Evolutionary conservation across 1,140 invertebrate species (phyloP).

Genomic region (Helicoverpa zea): DNA sequence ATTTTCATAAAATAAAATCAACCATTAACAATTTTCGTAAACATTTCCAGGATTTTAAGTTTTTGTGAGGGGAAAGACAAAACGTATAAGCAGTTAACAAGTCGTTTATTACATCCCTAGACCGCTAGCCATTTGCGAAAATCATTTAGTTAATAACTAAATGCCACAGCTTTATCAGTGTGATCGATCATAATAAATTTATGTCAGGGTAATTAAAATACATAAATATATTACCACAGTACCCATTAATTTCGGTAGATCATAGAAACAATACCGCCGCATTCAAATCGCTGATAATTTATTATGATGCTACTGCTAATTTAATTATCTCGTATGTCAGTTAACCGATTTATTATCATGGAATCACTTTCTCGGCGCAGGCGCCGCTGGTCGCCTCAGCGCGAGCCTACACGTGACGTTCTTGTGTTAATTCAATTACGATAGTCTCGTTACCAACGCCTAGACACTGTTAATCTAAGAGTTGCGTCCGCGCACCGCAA

Average conservation of each 20-base stretch:
- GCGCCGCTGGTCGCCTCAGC: not conserved
- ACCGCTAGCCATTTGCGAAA: no score
- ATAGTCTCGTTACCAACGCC: constrained; percentile 37
- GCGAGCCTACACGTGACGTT: constrained; percentile 34
- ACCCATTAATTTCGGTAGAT: not conserved
- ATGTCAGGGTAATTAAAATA: no score
- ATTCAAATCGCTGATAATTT: constrained; percentile 9
- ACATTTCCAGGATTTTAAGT: not conserved
- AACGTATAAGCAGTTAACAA: not conserved
- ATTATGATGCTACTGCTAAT: constrained; percentile 42
- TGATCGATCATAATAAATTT: no score
- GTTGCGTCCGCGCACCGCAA: constrained; percentile 7
- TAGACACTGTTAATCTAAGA: constrained; percentile 24
- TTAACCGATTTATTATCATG: constrained; percentile 57
- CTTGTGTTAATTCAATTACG: constrained; percentile 44
- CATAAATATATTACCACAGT: no score
- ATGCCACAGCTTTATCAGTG: no score
- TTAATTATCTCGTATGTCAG: constrained; percentile 47
- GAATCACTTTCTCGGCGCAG: constrained; percentile 54
- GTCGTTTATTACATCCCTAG: no score
- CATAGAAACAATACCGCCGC: not conserved
- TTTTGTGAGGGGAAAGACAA: no score
- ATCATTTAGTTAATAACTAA: no score
- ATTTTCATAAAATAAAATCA: constrained; percentile 3
- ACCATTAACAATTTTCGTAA: constrained; percentile 18